Evolutionary conservation across 1,140 invertebrate species (phyloP), one percentile per base, ranked within the genome.

Genomic region (Saccostrea glomerata): DNA sequence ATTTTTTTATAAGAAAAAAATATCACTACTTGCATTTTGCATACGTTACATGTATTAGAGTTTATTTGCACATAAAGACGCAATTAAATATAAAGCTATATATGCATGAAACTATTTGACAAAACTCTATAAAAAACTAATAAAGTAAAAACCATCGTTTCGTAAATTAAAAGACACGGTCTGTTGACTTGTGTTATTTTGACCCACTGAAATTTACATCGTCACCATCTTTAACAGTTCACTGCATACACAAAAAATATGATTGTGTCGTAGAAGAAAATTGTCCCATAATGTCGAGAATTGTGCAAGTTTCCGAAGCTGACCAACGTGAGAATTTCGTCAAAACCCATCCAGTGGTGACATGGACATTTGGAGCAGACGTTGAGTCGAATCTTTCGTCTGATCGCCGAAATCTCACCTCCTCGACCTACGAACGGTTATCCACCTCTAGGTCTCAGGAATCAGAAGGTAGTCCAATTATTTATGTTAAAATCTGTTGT

Each of bases 311-410:
- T 77, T 36, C 70, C 23, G 70, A 77, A 77, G 25, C 23, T 77
- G 30, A 12, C 30, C 23, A 77, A 11, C 70, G 70, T 30, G 70
- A 77, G 25, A 25, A 77, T 36, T 77, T 77, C 30, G 25, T 77
- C 2, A 77, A 77, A 77, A 77, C 70, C 30, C 70, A 77, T 15
- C 30, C 70, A 30, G 70, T 25, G 25, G 70, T 77, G 3, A 77
- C 70, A 1, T 77, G 70, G 70, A 77, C 70, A 13, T 77, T 77
- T 77, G 70, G 25, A 12, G 70, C 66, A 73, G 66, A 73, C n/a
- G 66, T 36, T 30, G 30, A 66, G 6, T 66, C 20, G 60, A 1
- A 23, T n/a, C 15, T 36, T 12, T 77, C 25, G 70, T 17, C 70
- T 30, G 23, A 36, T 36, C 70, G 70, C 7, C 70, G 25, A 23